Percentiles rank a stretch among this genome's conserved stretches.
Evolutionary conservation across 2,888 invertebrate genomes (phyloP).

Genomic region (Athetis lepigone): DNA sequence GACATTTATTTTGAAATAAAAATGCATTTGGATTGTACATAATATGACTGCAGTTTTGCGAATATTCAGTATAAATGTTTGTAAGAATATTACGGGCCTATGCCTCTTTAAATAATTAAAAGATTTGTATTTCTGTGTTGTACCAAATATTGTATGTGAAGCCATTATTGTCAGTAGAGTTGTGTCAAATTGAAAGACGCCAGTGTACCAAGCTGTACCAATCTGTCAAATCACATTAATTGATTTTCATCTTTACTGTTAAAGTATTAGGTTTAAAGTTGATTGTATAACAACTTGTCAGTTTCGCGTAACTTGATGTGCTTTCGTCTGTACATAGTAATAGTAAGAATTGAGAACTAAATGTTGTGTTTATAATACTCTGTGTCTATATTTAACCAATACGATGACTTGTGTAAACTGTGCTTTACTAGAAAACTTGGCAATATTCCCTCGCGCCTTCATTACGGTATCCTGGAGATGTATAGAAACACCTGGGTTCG

Average conservation of each 20-base stretch:
- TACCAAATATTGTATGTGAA: not conserved
- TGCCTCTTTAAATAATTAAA: no score
- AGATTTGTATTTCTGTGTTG: not conserved
- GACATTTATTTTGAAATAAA: conserved; percentile 1
- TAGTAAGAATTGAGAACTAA: not conserved
- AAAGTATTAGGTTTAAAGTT: no score
- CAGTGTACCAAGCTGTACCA: no score
- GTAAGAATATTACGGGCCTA: no score
- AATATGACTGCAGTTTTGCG: no score
- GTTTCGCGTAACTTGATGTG: no score
- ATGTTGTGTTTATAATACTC: not conserved
- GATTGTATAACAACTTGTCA: no score
- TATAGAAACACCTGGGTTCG: not conserved
- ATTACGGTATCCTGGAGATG: not conserved
- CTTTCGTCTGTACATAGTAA: not conserved
- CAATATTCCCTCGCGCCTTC: not conserved
- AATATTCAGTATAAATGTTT: no score
- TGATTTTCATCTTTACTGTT: no score
- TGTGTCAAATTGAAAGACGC: not conserved
- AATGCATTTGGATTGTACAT: not conserved
- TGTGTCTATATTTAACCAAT: conserved; percentile 9
- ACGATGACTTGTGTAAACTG: not conserved
- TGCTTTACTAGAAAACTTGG: no score
- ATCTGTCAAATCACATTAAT: no score
- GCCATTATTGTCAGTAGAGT: not conserved